Evolutionary conservation across 2,888 invertebrate species (phyloP), one percentile per base, ranked within the genome.

Genomic region (Nycteola revayana): DNA sequence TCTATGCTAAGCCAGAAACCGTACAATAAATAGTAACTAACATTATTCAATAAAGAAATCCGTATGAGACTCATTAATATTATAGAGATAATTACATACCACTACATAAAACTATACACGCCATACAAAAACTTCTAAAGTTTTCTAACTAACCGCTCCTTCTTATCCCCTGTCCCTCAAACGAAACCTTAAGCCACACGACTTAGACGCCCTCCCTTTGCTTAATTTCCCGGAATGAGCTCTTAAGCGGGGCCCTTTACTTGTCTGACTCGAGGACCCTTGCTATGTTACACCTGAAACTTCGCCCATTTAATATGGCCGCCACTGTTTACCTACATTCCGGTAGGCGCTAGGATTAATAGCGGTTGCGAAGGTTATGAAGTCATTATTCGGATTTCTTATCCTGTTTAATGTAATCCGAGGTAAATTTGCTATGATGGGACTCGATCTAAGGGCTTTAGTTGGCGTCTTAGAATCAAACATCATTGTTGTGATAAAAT

Each of bases 171-270:
- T 58, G 36, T 8, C 21, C 49, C 36, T 43, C 38, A 34, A 36
- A 41, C 44, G 41, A 53, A 66, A 66, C 65, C 58, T 64, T 69
- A 75, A 78, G 68, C 72, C 74, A 50, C 62, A 56, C 70, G 75
- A 75, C 78, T 76, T 73, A 78, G 75, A 71, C 66, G 68, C 66
- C 68, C 65, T 75, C 71, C 72, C 65, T 73, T n/a, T 75, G 81
- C 78, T 81, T 82, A 84, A 85, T 82, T 83, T 79, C 75, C 65
- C 66, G 77, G 78, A 84, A 84, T 79, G 84, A 83, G 79, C 77
- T 73, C 74, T 73, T 76, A 75, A 81, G 79, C 71, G 66, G 42
- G 67, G 66, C 77, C 74, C 73, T 68, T 68, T 61, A 62, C 67
- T 68, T 73, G 73, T 76, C 74, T 64, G 67, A 60, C 51, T 57